Percentiles rank a stretch among this genome's conserved stretches.
phyloP scores from a whole-genome alignment of 1,140 invertebrate genomes.

The Globodera ellingtonae region DNA sequence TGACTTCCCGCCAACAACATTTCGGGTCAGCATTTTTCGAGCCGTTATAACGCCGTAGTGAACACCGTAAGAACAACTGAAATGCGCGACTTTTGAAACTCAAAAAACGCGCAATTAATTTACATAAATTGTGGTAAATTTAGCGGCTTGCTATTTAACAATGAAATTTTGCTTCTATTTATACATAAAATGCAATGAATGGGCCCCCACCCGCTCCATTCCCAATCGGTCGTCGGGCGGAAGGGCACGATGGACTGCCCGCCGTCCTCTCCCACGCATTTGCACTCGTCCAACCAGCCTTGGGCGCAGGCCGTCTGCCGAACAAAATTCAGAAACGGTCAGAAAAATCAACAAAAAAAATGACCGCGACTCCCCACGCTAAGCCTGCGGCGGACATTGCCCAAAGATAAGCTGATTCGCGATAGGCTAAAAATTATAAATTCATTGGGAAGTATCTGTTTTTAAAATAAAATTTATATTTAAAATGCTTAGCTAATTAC shows the following conservation, averaged over 20 bases:
- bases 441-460: neutral
- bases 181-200: conserved; percentile 22
- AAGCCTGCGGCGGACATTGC: conserved; percentile 60
- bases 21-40: conserved; percentile 57
- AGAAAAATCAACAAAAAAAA: conserved; percentile 36
- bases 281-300: conserved; percentile 61
- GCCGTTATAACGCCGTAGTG: conserved; percentile 56
- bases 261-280: conserved; percentile 33
- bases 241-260: conserved; percentile 6
- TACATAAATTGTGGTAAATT: conserved; percentile 8
- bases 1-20: neutral
- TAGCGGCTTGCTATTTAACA: too few relatives aligned
- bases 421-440: conserved; percentile 50
- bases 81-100: neutral
- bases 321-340: neutral
- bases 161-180: conserved; percentile 20
- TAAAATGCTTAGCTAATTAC: neutral
- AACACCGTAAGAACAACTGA: conserved; percentile 57
- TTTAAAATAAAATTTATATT: too few relatives aligned
- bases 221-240: conserved; percentile 30
- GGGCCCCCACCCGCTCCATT: conserved; percentile 18
- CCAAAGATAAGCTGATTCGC: conserved; percentile 59
- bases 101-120: neutral
- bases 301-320: conserved; percentile 43
- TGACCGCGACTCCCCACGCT: conserved; percentile 60